Evolutionary conservation across 2,113 vertebrate species (phyloP).

Genomic region (Ophiodon elongatus): DNA sequence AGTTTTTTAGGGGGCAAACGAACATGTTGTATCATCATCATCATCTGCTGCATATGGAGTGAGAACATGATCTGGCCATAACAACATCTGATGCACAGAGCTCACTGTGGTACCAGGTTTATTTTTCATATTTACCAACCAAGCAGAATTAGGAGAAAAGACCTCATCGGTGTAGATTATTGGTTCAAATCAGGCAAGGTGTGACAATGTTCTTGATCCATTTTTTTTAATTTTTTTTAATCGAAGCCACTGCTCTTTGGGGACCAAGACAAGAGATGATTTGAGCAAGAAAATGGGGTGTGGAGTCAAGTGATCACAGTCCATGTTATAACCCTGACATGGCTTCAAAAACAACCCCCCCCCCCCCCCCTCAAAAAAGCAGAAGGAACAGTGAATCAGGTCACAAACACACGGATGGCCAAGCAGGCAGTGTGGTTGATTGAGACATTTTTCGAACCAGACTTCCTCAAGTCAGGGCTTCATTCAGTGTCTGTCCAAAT

Average conservation of each 20-base stretch:
- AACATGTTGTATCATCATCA: background rate
- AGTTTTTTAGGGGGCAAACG: background rate
- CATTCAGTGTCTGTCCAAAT: conserved; percentile 61
- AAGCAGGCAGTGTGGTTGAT: conserved; percentile 62
- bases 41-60: background rate
- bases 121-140: no score
- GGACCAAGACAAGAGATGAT: background rate
- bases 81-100: background rate
- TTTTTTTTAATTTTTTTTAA: background rate
- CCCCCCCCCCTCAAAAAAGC: no score
- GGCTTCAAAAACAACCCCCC: background rate
- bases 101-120: no score
- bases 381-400: conserved; percentile 45
- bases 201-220: no score
- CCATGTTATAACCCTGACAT: background rate
- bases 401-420: conserved; percentile 52
- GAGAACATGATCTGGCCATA: no score
- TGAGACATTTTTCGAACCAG: conserved; percentile 67
- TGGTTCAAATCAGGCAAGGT: background rate
- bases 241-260: background rate
- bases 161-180: background rate
- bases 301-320: background rate
- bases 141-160: no score
- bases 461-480: conserved; percentile 65
- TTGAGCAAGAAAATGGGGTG: background rate